These are phyloP conservation scores for Cephus pulcher DNA, from an alignment of 2,888 invertebrate species.

Conservation along the genomic window DNA sequence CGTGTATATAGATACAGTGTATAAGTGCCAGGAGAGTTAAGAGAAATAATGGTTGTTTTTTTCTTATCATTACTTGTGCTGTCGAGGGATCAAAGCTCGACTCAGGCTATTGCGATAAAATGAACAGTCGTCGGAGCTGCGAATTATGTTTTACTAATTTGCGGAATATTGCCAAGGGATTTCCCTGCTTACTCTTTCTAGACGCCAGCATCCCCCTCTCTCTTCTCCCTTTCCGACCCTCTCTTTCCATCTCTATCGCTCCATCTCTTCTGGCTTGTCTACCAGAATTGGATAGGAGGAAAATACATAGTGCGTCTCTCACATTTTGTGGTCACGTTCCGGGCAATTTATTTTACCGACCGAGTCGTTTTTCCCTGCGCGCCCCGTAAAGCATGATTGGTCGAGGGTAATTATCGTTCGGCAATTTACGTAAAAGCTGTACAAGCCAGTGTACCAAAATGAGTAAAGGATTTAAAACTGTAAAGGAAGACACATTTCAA, in stretches of 20 bases:
- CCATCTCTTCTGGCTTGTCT: neutral
- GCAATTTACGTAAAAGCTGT: neutral
- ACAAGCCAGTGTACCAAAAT: neutral
- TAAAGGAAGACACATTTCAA: neutral
- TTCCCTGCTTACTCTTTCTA: neutral
- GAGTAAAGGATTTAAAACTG: neutral
- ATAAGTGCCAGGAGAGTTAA: neutral
- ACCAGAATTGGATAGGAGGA: neutral
- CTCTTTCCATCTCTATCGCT: neutral
- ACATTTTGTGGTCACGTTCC: neutral
- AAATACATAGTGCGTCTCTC: neutral
- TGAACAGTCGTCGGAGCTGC: slow-evolving; percentile 13
- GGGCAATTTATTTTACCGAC: neutral
- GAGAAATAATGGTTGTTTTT: neutral
- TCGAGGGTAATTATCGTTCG: neutral
- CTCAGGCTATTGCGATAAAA: slow-evolving; percentile 18
- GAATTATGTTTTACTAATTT: slow-evolving; percentile 29
- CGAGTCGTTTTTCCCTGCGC: neutral
- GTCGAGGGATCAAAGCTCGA: neutral
- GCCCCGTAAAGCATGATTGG: neutral
- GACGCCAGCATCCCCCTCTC: no score
- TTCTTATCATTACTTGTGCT: neutral
- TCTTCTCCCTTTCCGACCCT: no score
- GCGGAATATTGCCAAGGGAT: slow-evolving; percentile 22
- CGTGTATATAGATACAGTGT: neutral